Evolutionary conservation across 30 jellyfish, hydroid and myxozoan genomes (phyloP), one percentile per base, ranked within the genome.

Genomic region (Pseudorhiza aurosa): DNA sequence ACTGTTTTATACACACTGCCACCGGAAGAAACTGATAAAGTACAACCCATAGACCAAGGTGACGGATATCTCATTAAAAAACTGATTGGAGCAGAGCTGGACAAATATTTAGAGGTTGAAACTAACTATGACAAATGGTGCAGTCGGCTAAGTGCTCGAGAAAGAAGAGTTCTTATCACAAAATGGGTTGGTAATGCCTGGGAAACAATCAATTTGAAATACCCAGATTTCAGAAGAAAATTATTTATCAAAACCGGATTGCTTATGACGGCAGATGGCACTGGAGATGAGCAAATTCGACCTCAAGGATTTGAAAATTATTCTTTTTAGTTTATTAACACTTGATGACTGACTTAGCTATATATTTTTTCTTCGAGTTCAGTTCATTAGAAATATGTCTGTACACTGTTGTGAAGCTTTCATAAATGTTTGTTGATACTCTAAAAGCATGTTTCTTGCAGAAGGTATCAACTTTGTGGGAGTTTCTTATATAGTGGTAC

Each of bases 201-300:
- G 62, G 30, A 29, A 12, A 8, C 9, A 58, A 58, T 39, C 50
- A 39, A 39, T 39, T 39, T 39, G 50, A 39, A 73, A 29, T 47
- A 73, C 60, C 87, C 87, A 18, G 77, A 33, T 58, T 73, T 53
- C 37, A 73, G 87, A 57, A 73, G 63, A 53, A 73, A 73, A 33
- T 45, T 47, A 28, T 73, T 57, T 73, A 22, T 15, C 28, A 47
- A 73, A 28, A 73, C 87, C 31, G 87, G 87, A 19, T 63, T 73
- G 8, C 87, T 29, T 2, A 49, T 73, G 87, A 73, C 64, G 29
- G 75, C 75, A 40, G 87, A 73, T 49, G 31, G 50, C 28, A 47
- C 74, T 47, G 87, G 31, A 5, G 60, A 73, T 49, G 75, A 73
- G 1, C 17, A 29, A 11, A 71, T 71, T 71, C 24, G 53, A 29